These are phyloP conservation scores for Anguilla pacifica DNA, from an alignment of 2,797 vertebrate species.

Conservation along the genomic window DNA sequence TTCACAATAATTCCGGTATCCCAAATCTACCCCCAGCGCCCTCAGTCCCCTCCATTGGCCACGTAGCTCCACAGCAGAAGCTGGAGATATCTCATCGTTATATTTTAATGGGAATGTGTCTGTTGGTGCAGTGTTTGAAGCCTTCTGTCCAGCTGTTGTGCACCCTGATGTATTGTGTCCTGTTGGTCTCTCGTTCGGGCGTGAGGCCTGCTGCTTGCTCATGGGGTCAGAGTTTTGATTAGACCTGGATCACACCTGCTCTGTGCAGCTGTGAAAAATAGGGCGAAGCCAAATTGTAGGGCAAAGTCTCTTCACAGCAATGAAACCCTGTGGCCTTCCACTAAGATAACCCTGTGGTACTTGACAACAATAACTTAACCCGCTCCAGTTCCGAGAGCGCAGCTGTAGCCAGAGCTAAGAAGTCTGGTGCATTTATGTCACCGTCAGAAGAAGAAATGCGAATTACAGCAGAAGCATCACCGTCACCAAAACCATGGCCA, in stretches of 20 bases:
- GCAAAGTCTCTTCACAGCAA: constrained; percentile 1
- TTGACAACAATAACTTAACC: background rate
- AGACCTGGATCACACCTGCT: constrained; percentile 44
- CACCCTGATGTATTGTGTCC: constrained; percentile 16
- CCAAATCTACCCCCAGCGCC: background rate
- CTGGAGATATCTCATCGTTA: background rate
- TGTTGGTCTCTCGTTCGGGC: constrained; percentile 31
- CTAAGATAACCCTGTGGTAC: constrained; percentile 5
- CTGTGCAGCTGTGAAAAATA: constrained; percentile 42
- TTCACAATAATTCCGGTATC: constrained; percentile 7
- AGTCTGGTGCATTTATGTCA: background rate
- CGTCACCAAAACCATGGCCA: constrained; percentile 5
- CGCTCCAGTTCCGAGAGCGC: background rate
- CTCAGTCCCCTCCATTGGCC: background rate
- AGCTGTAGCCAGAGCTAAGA: background rate
- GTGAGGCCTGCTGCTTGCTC: constrained; percentile 43
- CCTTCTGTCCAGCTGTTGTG: background rate
- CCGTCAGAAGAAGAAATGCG: background rate
- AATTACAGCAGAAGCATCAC: background rate
- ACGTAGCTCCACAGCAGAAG: background rate
- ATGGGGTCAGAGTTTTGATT: constrained; percentile 53
- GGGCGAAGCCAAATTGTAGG: background rate
- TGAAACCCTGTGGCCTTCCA: background rate
- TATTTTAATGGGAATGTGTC: background rate
- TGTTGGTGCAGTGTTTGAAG: background rate